Evolutionary conservation across 2,113 vertebrate species (phyloP), one percentile per base, ranked within the genome.

Genomic region (Pandion haliaetus): DNA sequence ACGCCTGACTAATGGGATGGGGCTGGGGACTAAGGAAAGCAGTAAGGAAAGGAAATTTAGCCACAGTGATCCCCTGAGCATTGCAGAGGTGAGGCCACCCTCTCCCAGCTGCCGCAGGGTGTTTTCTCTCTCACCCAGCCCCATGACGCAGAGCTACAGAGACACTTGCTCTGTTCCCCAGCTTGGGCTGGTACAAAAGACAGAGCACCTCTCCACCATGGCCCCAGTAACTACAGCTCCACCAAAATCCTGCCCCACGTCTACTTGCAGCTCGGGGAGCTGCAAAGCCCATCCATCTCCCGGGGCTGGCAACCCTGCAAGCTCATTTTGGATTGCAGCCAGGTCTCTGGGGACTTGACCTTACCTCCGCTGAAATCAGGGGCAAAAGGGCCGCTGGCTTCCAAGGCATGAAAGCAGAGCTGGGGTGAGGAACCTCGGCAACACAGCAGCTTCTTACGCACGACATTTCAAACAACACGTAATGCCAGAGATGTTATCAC

Each of bases 391-490:
- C 20, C 5, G 0, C 52, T 13, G 58, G 58, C 10, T n/a, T 49
- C 45, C 57, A 23, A 5, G 47, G 54, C 5, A 1, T 14, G 42
- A 32, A 31, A 44, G 72, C 40, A 70, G 67, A 88, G 63, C 49
- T 29, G 71, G 32, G 82, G 14, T 20, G 54, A 87, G 59, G 20
- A 42, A 55, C 44, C 74, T 34, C 54, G 42, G 70, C 74, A 40
- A 7, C 45, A 5, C 5, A 2, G 0, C 0, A 1, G 47, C 28
- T 32, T 57, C 38, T 59, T 19, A 57, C 29, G 24, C 1, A 1
- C 2, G 5, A 38, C 0, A 2, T 49, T 25, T 55, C 34, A 47
- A 65, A n/a, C 50, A 57, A 3, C 26, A 28, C 2, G 1, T n/a
- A 63, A 71, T 4, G 3, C 16, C 72, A 32, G 54, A 45, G 45